A percentile compares a stretch with the other conserved stretches of the same genome.
These are phyloP conservation scores for Petrocephalus zakoni DNA, from an alignment of 2,113 vertebrate species.

Conservation along the genomic window DNA sequence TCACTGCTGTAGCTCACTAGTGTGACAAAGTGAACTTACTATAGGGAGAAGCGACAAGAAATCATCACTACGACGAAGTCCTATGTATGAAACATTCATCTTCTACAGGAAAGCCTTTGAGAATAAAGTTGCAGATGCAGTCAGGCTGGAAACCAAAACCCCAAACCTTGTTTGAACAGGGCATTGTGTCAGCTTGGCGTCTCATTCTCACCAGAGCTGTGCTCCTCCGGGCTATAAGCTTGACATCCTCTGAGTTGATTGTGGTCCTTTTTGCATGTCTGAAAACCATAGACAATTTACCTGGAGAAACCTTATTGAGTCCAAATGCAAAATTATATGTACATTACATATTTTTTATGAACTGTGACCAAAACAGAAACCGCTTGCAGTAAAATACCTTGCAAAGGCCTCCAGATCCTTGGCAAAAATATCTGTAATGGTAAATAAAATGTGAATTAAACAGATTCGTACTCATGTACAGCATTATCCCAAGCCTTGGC, in stretches of 20 bases:
- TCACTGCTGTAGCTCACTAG: neutral
- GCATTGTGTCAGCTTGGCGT: neutral
- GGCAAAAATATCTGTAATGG: conserved; percentile 77
- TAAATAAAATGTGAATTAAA: conserved; percentile 7
- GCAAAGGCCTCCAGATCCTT: conserved; percentile 90
- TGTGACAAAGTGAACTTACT: neutral
- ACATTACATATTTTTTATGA: neutral
- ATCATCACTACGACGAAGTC: neutral
- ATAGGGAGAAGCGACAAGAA: neutral
- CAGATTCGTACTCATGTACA: neutral
- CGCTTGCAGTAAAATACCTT: conserved; percentile 56
- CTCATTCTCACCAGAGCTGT: conserved; percentile 73
- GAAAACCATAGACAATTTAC: neutral
- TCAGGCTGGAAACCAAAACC: neutral
- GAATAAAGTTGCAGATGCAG: neutral
- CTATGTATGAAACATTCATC: neutral
- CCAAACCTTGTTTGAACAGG: neutral
- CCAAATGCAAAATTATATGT: neutral
- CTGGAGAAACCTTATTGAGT: neutral
- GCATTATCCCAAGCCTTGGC: neutral
- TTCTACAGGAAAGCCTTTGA: neutral
- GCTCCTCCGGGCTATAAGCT: conserved; percentile 79
- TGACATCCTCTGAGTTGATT: conserved; percentile 79
- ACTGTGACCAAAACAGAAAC: neutral
- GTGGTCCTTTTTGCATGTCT: conserved; percentile 88